Base-by-base conservation (phyloP, 2,888 invertebrate species). In the Clivina fossor region DNA sequence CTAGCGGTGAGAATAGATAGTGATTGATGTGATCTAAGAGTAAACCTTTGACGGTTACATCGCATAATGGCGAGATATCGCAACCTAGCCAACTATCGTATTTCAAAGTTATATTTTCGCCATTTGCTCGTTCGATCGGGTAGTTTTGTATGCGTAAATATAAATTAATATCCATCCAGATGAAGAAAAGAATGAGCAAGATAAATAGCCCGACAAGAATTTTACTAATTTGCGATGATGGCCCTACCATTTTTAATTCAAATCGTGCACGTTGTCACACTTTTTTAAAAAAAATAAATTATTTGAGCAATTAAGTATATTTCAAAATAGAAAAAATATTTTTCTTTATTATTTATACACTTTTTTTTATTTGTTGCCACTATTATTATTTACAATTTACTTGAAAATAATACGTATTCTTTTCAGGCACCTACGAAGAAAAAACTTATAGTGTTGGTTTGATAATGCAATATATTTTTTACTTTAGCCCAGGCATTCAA, bases 1-100 rank as follows among this genome's bases (percentile, higher is more conserved):
- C 88, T 37, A 88, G 70, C 0, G 93, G 93, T 1, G 86, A 86
- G 66, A 91, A 85, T 15, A 93, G 74, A 67, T 91, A 93, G 66
- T 90, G 88, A 68, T 91, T 92, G 3, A 87, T 81, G 60, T 89
- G 90, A 69, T 93, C 93, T 43, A 90, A 76, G 77, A 92, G 81
- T 50, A 93, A 71, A 1, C 86, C 86, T 73, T 93, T 93, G 0
- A 90, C 87, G 0, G 91, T 91, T 1, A 93, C 83, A 64, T 86
- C 83, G 68, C 90, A 90, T 11, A 89, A 68, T 0, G 90, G 90
- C 64, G 88, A 86, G 22, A 88, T 77, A 38, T 78, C 79, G 66
- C 89, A 89, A 13, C 82, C 79, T n/a, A 88, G 68, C 81, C 83
- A 81, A 1, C 77, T 78, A 20, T 78, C 77, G 65, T 83, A 84